phyloP scores from a whole-genome alignment of 2,888 invertebrate genomes.

The Oegoconia quadripuncta region DNA sequence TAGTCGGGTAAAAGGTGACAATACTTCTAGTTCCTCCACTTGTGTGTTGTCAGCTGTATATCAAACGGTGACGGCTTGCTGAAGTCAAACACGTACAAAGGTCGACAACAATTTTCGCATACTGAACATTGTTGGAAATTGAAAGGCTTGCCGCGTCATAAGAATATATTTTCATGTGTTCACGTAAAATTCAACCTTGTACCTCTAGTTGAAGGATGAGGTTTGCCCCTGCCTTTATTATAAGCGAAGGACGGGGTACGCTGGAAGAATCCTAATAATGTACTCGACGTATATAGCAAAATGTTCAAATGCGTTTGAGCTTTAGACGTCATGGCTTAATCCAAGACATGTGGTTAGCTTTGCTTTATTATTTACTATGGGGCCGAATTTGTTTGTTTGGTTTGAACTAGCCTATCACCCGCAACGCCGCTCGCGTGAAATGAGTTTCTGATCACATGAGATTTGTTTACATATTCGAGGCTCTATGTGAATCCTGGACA shows the following conservation, averaged over 20 bases:
- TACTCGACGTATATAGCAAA: slow-evolving; percentile 30
- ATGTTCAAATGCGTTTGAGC: slow-evolving; percentile 36
- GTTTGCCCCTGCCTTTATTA: slow-evolving; percentile 1
- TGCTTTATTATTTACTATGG: slow-evolving; percentile 28
- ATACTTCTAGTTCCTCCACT: no score
- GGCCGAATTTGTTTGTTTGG: no score
- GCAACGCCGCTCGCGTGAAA: no score
- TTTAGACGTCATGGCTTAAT: slow-evolving; percentile 31
- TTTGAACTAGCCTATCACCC: neutral
- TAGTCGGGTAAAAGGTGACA: no score
- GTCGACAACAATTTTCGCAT: slow-evolving; percentile 64
- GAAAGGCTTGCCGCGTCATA: slow-evolving; percentile 51
- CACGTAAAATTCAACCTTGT: slow-evolving; percentile 27
- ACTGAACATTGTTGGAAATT: slow-evolving; percentile 60
- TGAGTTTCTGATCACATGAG: no score
- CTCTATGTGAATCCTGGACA: no score
- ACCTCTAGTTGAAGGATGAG: neutral
- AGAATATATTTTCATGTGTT: slow-evolving; percentile 16
- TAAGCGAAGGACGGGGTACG: slow-evolving; percentile 30
- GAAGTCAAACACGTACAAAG: slow-evolving; percentile 54
- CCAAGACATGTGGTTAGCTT: slow-evolving; percentile 22
- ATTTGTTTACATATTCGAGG: no score
- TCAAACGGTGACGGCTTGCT: slow-evolving; percentile 29
- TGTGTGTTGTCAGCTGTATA: slow-evolving; percentile 28
- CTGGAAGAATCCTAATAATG: slow-evolving; percentile 51